Evolutionary conservation across 1,140 invertebrate genomes (phyloP), one percentile per base, ranked within the genome.

Genomic region (Monomorium pharaonis): DNA sequence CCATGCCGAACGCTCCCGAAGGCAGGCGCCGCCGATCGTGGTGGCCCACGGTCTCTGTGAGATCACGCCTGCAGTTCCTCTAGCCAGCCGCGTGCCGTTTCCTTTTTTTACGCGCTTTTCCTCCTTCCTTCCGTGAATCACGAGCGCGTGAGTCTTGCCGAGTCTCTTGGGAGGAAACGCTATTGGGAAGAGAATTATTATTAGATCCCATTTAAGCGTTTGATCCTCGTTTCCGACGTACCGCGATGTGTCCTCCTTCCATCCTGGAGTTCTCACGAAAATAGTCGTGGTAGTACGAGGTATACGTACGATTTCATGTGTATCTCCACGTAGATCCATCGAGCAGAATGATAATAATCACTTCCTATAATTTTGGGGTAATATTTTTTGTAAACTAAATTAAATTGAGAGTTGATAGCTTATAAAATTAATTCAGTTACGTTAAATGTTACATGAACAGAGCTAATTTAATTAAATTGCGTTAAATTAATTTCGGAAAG

Each of bases 1-100:
- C 7, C 44, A n/a, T 42, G 75, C 44, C 58, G 56, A 24, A 56
- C 77, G 62, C 56, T 69, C 21, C 58, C 65, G 37, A 83, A 83
- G 37, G 37, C 4, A 37, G 78, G n/a, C 67, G 51, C 54, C 78
- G 67, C 67, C n/a, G n/a, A n/a, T n/a, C n/a, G n/a, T n/a, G n/a
- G 51, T 16, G 33, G 56, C n/a, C 63, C 16, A 18, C n/a, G 24
- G 21, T 70, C 30, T 18, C 30, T 18, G 65, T 30, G 12, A 16
- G 30, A 72, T 83, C 56, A 37, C 18, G 33, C n/a, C 27, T 33
- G 16, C n/a, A n/a, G n/a, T 44, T 33, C 21, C 21, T n/a, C n/a
- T 16, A 24, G 16, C 49, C n/a, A n/a, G n/a, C n/a, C n/a, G 37
- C 37, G 37, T 21, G 21, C 49, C 16, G 16, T n/a, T n/a, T n/a